A percentile compares a stretch with the other conserved stretches of the same genome.
phyloP scores from a whole-genome alignment of 1,140 invertebrate genomes.

The Paraescarpia echinospica region DNA sequence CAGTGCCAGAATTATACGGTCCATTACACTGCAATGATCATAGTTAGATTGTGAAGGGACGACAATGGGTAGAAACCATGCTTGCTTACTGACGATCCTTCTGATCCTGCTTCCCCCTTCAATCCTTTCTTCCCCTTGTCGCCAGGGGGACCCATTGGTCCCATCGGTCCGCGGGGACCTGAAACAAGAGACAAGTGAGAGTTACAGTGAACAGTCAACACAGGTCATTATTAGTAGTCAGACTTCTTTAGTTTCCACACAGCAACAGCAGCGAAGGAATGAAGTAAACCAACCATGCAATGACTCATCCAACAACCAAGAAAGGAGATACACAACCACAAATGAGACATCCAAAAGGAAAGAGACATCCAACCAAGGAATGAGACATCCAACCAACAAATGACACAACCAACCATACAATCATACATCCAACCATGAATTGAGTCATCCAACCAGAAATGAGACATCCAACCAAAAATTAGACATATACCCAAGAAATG shows the following conservation, averaged over 20 bases:
- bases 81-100: conserved; percentile 16
- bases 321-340: too few relatives aligned
- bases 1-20: background rate
- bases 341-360: background rate
- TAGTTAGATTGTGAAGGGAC: background rate
- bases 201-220: background rate
- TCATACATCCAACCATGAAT: too few relatives aligned
- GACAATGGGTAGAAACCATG: background rate
- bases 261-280: background rate
- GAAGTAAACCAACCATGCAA: too few relatives aligned
- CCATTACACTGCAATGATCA: background rate
- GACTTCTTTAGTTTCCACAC: background rate
- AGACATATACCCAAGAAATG: too few relatives aligned
- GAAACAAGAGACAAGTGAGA: background rate
- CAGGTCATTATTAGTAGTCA: background rate
- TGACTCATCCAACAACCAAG: too few relatives aligned
- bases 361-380: background rate
- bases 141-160: conserved; percentile 14
- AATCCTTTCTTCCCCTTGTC: conserved; percentile 22
- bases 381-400: background rate
- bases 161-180: background rate
- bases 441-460: too few relatives aligned
- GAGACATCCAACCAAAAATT: too few relatives aligned
- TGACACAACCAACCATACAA: too few relatives aligned
- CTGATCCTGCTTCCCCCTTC: conserved; percentile 22